Evolutionary conservation across 2,113 vertebrate species (phyloP).

Genomic region (Pardalotus punctatus): DNA sequence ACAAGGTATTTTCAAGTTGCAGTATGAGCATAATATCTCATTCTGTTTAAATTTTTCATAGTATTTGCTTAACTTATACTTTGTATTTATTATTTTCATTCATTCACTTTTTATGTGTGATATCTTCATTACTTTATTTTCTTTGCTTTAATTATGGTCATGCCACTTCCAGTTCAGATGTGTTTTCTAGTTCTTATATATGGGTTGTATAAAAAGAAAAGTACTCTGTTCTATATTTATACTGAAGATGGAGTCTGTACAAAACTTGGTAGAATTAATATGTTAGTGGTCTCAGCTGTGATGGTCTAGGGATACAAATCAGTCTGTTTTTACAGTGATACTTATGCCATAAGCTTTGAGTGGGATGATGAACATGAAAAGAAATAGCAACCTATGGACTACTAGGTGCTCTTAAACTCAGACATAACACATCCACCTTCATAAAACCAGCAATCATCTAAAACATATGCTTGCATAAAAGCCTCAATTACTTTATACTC

Average conservation of each 20-base stretch:
- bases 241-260: background rate
- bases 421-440: background rate
- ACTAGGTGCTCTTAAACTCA: background rate
- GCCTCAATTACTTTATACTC: background rate
- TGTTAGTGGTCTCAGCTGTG: background rate
- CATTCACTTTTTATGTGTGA: background rate
- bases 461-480: background rate
- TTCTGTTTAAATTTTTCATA: background rate
- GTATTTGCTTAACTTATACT: background rate
- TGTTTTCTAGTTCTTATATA: background rate
- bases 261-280: background rate
- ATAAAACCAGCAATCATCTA: background rate
- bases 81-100: background rate
- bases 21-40: background rate
- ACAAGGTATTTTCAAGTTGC: background rate
- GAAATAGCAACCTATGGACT: background rate
- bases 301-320: background rate
- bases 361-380: background rate
- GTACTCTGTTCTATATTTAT: background rate
- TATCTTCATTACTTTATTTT: background rate
- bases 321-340: background rate
- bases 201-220: background rate
- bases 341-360: background rate
- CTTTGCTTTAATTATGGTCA: background rate
- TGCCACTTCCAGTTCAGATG: background rate